These are phyloP conservation scores for Ambastaia sidthimunki DNA, from an alignment of 2,797 vertebrate species.

Conservation along the genomic window DNA sequence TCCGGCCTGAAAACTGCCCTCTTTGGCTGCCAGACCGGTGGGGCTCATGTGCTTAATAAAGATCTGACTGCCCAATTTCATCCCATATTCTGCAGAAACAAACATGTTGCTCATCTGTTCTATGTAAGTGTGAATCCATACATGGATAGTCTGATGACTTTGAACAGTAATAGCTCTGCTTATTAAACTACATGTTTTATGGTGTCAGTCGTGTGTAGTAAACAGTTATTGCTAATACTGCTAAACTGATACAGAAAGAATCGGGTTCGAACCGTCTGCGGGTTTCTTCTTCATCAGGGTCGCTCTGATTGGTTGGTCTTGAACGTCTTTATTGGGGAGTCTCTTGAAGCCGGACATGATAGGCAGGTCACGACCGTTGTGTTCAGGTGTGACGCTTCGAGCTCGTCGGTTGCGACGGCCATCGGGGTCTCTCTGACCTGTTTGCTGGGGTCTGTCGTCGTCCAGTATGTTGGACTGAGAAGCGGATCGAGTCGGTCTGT, in stretches of 20 bases:
- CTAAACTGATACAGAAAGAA: neutral
- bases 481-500: conserved; percentile 68
- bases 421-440: conserved; percentile 71
- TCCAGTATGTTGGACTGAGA: conserved; percentile 80
- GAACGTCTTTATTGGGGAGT: conserved; percentile 77
- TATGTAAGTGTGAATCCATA: too few species aligned
- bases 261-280: conserved; percentile 80
- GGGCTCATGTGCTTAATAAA: conserved; percentile 96
- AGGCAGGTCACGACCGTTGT: conserved; percentile 73
- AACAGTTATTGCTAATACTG: too few species aligned
- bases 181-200: too few species aligned
- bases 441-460: conserved; percentile 55
- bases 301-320: conserved; percentile 81
- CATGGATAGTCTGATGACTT: too few species aligned
- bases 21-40: conserved; percentile 86
- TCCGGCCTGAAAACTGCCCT: conserved; percentile 87
- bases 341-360: conserved; percentile 90
- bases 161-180: too few species aligned
- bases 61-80: conserved; percentile 96
- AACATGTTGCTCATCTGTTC: neutral
- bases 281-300: conserved; percentile 84
- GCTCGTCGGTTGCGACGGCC: conserved; percentile 58
- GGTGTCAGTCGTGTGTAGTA: too few species aligned
- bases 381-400: conserved; percentile 69
- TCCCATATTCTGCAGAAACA: conserved; percentile 87